phyloP scores from a whole-genome alignment of 2,888 invertebrate genomes.

The Apeira syringaria region DNA sequence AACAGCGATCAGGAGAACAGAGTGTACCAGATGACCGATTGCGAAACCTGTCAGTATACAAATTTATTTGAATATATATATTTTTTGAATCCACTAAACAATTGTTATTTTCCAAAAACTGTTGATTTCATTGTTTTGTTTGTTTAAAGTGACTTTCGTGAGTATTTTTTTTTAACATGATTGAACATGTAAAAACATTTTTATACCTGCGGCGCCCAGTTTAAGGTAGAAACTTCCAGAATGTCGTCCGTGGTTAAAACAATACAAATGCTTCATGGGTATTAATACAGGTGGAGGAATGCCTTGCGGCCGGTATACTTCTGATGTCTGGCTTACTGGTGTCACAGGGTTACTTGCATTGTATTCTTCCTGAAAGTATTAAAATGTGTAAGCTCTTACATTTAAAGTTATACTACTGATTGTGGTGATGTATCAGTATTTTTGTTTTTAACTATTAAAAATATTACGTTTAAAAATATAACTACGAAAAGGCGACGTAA shows the following conservation, averaged over 20 bases:
- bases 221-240: slow-evolving; percentile 90
- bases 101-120: no score
- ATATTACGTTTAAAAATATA: no score
- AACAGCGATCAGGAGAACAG: slow-evolving; percentile 86
- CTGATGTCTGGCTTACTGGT: slow-evolving; percentile 54
- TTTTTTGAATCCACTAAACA: no score
- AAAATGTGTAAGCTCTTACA: no score
- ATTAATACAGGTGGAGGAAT: slow-evolving; percentile 68
- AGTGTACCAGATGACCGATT: slow-evolving; percentile 90
- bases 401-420: neutral
- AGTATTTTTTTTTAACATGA: no score
- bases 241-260: slow-evolving; percentile 87
- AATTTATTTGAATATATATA: no score
- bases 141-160: no score
- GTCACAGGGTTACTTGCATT: slow-evolving; percentile 25
- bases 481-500: no score
- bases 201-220: slow-evolving; percentile 87
- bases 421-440: no score
- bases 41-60: slow-evolving; percentile 87
- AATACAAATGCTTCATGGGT: slow-evolving; percentile 82
- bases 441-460: no score
- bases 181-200: no score
- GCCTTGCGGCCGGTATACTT: slow-evolving; percentile 38
- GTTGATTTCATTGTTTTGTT: no score
- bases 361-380: slow-evolving; percentile 40